Evolutionary conservation across 2,888 invertebrate genomes (phyloP).

Genomic region (Polia nebulosa): DNA sequence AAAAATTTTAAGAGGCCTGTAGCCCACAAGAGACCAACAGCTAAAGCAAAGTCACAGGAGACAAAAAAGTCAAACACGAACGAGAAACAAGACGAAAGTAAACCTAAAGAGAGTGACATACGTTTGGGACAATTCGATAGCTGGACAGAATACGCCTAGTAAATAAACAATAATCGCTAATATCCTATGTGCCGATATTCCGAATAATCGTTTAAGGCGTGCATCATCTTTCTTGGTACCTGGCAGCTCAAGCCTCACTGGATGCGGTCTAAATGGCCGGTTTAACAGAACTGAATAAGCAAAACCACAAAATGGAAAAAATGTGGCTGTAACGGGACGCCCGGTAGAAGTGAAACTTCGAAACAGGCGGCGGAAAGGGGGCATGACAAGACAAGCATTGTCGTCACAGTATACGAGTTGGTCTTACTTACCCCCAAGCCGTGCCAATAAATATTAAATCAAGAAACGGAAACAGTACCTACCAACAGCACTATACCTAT

Average conservation of each 20-base stretch:
- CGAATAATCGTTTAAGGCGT: neutral
- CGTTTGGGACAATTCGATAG: conserved; percentile 35
- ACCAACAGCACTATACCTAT: neutral
- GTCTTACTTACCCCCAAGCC: too few relatives aligned
- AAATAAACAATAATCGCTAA: neutral
- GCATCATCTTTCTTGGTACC: neutral
- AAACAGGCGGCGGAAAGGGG: neutral
- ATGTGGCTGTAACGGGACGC: neutral
- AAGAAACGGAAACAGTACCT: too few relatives aligned
- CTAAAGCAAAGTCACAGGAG: conserved; percentile 10
- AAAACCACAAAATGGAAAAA: neutral
- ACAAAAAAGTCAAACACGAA: neutral
- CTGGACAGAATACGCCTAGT: conserved; percentile 41
- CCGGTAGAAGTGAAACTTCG: neutral
- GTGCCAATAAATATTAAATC: too few relatives aligned
- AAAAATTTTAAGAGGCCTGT: conserved; percentile 28
- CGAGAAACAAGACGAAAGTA: conserved; percentile 8
- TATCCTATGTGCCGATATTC: neutral
- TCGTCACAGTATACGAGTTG: neutral
- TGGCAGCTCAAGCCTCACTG: neutral
- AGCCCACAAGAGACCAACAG: conserved; percentile 11
- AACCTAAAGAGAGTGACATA: neutral
- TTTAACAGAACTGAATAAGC: neutral
- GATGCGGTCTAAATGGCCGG: neutral
- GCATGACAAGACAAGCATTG: neutral